phyloP scores from a whole-genome alignment of 2,797 vertebrate species.

The Cuniculus paca region DNA sequence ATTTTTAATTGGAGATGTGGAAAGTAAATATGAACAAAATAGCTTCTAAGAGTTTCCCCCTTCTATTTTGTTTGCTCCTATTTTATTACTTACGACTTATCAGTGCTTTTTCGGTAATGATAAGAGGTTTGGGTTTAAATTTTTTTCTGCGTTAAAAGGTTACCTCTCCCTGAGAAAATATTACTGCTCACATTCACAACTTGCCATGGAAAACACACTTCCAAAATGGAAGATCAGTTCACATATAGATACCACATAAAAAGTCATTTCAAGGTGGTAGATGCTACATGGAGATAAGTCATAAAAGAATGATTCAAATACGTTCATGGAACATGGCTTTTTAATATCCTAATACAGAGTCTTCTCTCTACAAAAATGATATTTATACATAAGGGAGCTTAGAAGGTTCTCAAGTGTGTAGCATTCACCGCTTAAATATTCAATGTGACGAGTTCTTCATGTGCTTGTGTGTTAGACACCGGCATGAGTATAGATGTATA shows the following conservation, averaged over 20 bases:
- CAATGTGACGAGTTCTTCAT: neutral
- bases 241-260: neutral
- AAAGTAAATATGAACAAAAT: neutral
- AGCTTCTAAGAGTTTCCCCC: neutral
- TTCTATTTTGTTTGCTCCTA: neutral
- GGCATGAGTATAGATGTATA: neutral
- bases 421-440: constrained; percentile 20
- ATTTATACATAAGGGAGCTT: neutral
- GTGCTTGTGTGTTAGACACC: constrained; percentile 28
- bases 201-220: neutral
- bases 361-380: constrained; percentile 8
- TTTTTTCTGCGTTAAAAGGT: neutral
- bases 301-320: neutral
- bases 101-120: neutral
- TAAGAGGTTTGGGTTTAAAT: neutral
- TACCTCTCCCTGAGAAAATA: neutral
- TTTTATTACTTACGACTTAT: neutral
- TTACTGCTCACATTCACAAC: neutral
- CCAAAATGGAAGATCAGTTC: neutral
- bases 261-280: neutral
- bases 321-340: neutral
- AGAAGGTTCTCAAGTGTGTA: constrained; percentile 33
- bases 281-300: neutral
- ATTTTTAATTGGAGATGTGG: neutral
- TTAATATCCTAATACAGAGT: neutral